Conservation (phyloP, 2,797 vertebrate genomes). For the Urocyon cinereoargenteus region DNA sequence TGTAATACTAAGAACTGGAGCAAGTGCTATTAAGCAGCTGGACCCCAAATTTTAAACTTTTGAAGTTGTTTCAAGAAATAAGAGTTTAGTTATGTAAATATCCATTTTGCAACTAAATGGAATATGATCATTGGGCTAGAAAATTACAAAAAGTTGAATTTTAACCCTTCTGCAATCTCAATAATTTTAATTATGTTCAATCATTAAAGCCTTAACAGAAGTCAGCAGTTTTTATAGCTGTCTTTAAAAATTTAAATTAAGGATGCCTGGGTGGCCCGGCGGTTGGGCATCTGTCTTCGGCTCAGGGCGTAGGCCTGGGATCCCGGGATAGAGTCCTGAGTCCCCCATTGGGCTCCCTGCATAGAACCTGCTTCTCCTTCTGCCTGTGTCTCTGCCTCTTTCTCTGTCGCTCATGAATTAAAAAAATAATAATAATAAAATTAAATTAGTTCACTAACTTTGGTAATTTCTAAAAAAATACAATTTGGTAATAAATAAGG, state of each 20-base stretch:
- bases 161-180: neutral
- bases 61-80: neutral
- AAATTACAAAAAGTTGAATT: neutral
- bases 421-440: too few relatives aligned
- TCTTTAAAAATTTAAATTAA: neutral
- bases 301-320: too few relatives aligned
- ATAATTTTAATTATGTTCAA: neutral
- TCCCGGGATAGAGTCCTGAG: too few relatives aligned
- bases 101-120: neutral
- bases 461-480: conserved; percentile 40
- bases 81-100: neutral
- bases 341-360: too few relatives aligned
- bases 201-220: neutral
- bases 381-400: too few relatives aligned
- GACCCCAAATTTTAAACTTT: neutral
- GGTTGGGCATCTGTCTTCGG: too few relatives aligned
- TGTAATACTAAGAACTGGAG: neutral
- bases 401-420: too few relatives aligned
- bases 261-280: too few relatives aligned
- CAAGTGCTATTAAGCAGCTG: neutral
- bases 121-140: neutral
- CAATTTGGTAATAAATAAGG: neutral
- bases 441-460: neutral
- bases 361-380: too few relatives aligned
- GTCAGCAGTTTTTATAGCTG: neutral